Conservation (phyloP, 2,113 vertebrate species). For the Myrmophylax atrothorax region DNA sequence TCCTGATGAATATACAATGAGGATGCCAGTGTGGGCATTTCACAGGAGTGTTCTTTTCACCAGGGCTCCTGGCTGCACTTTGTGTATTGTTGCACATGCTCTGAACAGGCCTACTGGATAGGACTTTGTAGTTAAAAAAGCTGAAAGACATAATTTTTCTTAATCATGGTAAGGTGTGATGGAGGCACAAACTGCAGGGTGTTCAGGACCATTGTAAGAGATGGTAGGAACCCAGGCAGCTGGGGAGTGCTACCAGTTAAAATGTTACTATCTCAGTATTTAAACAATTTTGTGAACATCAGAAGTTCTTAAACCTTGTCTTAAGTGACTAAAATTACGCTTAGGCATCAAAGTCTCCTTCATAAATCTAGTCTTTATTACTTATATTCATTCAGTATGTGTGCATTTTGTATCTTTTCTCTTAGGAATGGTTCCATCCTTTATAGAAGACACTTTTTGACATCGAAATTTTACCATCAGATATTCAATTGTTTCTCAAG, state of each 20-base stretch:
- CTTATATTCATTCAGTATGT: background rate
- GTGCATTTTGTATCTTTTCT: background rate
- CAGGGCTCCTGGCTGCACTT: fast-evolving
- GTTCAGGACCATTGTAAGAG: background rate
- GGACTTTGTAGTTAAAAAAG: background rate
- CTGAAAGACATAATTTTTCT: background rate
- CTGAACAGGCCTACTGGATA: background rate
- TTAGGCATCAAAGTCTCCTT: background rate
- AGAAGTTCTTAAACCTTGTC: background rate
- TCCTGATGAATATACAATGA: background rate
- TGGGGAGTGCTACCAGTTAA: background rate
- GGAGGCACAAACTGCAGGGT: background rate
- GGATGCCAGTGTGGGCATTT: background rate
- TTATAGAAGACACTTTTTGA: background rate
- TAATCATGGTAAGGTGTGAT: background rate
- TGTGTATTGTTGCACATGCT: background rate
- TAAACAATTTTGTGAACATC: background rate
- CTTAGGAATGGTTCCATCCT: background rate
- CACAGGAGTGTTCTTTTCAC: background rate
- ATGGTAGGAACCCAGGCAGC: background rate
- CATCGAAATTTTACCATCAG: background rate
- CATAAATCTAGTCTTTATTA: background rate
- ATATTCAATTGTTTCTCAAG: background rate
- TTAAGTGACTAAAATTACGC: background rate
- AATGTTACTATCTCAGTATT: background rate